These are phyloP conservation scores for Ceyx erithaca DNA, from an alignment of 2,797 vertebrate genomes.

Conservation along the genomic window DNA sequence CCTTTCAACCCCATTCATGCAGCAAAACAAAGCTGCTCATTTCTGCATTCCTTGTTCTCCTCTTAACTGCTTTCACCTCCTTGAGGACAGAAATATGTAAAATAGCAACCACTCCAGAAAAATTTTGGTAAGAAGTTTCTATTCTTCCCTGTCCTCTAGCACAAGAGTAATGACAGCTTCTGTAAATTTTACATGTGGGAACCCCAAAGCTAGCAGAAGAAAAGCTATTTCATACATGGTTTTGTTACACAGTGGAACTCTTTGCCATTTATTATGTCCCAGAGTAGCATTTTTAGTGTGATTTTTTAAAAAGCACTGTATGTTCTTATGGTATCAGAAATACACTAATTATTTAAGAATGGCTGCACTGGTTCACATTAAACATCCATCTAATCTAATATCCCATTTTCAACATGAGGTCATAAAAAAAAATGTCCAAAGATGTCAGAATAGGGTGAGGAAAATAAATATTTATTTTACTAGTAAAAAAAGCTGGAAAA, in stretches of 20 bases:
- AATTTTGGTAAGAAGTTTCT: constrained; percentile 36
- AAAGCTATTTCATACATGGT: neutral
- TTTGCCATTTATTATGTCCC: neutral
- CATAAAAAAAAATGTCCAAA: neutral
- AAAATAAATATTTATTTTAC: neutral
- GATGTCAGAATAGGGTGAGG: neutral
- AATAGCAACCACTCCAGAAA: constrained; percentile 16
- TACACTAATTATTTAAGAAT: neutral
- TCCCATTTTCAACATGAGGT: neutral
- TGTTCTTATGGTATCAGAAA: neutral
- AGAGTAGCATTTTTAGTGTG: neutral
- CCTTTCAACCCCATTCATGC: neutral
- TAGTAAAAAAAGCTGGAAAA: neutral
- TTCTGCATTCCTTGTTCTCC: neutral
- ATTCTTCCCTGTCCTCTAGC: neutral
- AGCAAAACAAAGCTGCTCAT: constrained; percentile 20
- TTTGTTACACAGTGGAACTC: neutral
- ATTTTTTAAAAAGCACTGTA: neutral
- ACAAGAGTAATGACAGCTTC: constrained; percentile 24
- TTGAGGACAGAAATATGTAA: neutral
- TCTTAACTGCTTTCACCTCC: neutral
- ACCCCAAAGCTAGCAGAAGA: neutral
- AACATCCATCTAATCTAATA: neutral
- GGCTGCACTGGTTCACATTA: neutral
- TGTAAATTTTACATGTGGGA: constrained; percentile 3